Base-by-base conservation (phyloP, 2,113 vertebrate species). In the Acinonyx jubatus region DNA sequence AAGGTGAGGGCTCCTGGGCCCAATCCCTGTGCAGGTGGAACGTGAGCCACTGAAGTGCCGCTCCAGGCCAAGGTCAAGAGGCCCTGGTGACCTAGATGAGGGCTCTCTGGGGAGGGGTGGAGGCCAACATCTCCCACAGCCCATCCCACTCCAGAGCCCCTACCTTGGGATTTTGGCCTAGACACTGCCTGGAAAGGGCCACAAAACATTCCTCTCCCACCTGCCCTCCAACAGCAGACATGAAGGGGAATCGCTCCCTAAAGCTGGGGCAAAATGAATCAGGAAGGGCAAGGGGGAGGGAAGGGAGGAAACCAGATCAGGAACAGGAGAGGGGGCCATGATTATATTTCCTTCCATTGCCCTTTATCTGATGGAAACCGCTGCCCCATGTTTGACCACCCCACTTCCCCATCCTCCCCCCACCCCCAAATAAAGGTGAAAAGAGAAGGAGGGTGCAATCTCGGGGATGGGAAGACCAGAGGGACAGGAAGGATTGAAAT, bases 51-150 rank as follows among this genome's bases (percentile, higher is more conserved):
- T 66, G 48, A 96, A 95, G 90, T 87, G 92, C 92, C 29, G 80
- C 95, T 96, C 91, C 91, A 69, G 92, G 94, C 96, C 98, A 98
- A 98, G 98, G 98, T 98, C 98, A 98, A 96, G 97, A 98, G 97
- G 97, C 97, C 97, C 96, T 7, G 57, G 61, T 98, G 98, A 98
- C 97, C 98, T 97, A 98, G 97, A 97, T 97, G 97, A 97, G 63
- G 89, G 91, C 93, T 97, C 96, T 95, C 97, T 69, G 84, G 96
- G 92, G 96, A 90, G 81, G 18, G 76, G 83, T 85, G 82, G 68
- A 92, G 94, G 76, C 91, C 88, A 92, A 29, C 68, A 41, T 92
- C 82, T 96, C 80, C 76, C 73, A 96, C 83, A 86, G 65, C 52
- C 74, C 63, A 52, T 81, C 80, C 71, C 65, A 65, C 66, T 82